Conservation (phyloP, 2,113 vertebrate genomes). For the Antechinus flavipes region DNA sequence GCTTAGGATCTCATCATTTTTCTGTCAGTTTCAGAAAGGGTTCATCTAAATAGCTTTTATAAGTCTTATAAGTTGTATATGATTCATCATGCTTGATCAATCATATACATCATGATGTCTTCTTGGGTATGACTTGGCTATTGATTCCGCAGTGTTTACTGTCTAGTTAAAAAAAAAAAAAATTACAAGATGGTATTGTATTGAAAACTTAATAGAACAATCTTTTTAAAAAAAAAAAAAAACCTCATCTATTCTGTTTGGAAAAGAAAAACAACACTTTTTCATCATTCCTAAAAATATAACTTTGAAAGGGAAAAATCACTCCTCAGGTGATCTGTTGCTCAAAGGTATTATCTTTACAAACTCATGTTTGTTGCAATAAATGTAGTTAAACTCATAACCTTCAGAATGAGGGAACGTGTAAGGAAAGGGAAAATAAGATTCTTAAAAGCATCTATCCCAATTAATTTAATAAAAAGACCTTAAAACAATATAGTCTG, state of each 20-base stretch:
- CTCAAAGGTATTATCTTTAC: slow-evolving; percentile 20
- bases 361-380: slow-evolving; percentile 31
- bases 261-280: slow-evolving; percentile 12
- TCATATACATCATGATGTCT: not conserved
- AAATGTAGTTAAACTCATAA: slow-evolving; percentile 33
- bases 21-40: slow-evolving; percentile 29
- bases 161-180: slow-evolving; percentile 33
- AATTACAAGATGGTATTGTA: slow-evolving; percentile 7
- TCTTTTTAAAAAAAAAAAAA: slow-evolving; percentile 58
- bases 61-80: slow-evolving; percentile 37
- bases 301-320: slow-evolving; percentile 43
- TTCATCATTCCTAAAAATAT: slow-evolving; percentile 51
- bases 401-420: not conserved
- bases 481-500: not conserved
- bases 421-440: not conserved
- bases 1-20: slow-evolving; percentile 21
- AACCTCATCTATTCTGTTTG: not conserved
- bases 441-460: not conserved
- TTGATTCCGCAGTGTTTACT: slow-evolving; percentile 48
- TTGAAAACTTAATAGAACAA: slow-evolving; percentile 40
- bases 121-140: slow-evolving; percentile 22
- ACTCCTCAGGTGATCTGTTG: slow-evolving; percentile 12
- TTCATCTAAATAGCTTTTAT: slow-evolving; percentile 37
- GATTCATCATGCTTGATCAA: not conserved
- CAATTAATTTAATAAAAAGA: not conserved